Base-by-base conservation (phyloP, 2,797 vertebrate genomes). In the Sparidentex hasta region DNA sequence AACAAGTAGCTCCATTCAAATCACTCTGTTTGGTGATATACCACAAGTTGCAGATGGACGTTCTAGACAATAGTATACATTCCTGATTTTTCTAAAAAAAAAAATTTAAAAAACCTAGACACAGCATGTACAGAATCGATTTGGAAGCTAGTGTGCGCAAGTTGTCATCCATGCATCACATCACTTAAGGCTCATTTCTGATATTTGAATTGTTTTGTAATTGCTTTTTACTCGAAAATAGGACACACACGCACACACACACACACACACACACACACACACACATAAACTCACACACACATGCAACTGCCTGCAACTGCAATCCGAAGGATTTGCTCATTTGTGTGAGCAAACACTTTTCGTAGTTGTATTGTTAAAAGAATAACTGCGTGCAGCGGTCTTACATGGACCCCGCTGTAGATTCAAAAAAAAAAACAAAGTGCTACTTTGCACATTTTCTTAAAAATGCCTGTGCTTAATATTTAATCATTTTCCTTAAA, bases 361-460 rank as follows among this genome's bases (percentile, higher is more conserved):
- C 66, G 82, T 93, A 91, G 92, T 94, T 91, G 87, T 87, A 86
- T 89, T 71, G 80, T 86, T 88, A 80, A 88, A 83, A 91, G 74
- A 90, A 86, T 82, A 92, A 92, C 91, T 86, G 82, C 88, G 82
- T 88, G 89, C 86, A 79, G 85, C 27, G 82, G 88, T 94, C 93
- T 85, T 86, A 81, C 79, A 88, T 85, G 83, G 90, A 85, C 87
- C 87, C 78, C 14, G 78, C 94, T 90, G 91, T 90, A 78, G 66
- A 85, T 92, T 90, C 79, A 87, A 86, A 77, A 86, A 77, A 8
- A 38, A 76, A 83, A 94, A 89, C 78, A 93, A 91, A 92, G 94
- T 96, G 94, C 93, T 94, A 87, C 81, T 95, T 95, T 96, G 95
- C 95, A 95, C 94, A 95, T 92, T 94, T 95, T 93, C 87, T 95